These are phyloP conservation scores for Notothenia coriiceps DNA, from an alignment of 2,113 vertebrate genomes.

Conservation along the genomic window DNA sequence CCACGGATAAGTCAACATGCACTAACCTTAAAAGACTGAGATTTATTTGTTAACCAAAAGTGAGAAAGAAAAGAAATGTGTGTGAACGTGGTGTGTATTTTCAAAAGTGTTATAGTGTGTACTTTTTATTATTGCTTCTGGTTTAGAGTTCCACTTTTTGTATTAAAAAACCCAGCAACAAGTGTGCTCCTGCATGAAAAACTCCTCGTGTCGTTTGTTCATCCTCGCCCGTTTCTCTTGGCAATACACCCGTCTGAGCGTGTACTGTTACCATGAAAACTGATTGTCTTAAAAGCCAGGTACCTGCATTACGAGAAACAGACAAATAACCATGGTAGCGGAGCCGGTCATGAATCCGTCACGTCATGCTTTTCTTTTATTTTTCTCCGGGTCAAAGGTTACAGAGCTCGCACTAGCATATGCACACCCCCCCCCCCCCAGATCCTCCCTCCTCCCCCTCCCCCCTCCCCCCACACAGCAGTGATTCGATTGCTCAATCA, in stretches of 20 bases:
- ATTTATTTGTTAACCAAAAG: constrained; percentile 76
- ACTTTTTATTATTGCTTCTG: constrained; percentile 86
- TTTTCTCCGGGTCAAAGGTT: constrained; percentile 73
- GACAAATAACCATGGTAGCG: constrained; percentile 48
- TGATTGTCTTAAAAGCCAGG: constrained; percentile 62
- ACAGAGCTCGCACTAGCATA: constrained; percentile 66
- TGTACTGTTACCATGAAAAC: constrained; percentile 81
- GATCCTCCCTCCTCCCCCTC: background rate
- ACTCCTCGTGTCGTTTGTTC: constrained; percentile 71
- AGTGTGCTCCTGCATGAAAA: constrained; percentile 85
- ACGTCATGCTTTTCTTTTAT: constrained; percentile 76
- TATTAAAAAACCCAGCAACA: constrained; percentile 85
- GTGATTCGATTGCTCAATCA: constrained; percentile 38
- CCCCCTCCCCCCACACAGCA: constrained; percentile 5
- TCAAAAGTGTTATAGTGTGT: constrained; percentile 86
- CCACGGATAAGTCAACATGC: constrained; percentile 86
- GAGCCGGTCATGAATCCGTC: constrained; percentile 32
- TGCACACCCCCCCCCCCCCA: constrained; percentile 25
- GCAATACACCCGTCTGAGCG: constrained; percentile 75
- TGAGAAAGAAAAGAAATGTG: constrained; percentile 13
- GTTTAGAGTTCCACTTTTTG: constrained; percentile 85
- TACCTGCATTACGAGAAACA: constrained; percentile 61
- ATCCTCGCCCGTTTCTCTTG: constrained; percentile 73
- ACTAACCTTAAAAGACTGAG: constrained; percentile 84
- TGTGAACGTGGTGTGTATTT: constrained; percentile 88